Conservation (phyloP, 2,797 vertebrate species). For the Eospalax fontanierii region DNA sequence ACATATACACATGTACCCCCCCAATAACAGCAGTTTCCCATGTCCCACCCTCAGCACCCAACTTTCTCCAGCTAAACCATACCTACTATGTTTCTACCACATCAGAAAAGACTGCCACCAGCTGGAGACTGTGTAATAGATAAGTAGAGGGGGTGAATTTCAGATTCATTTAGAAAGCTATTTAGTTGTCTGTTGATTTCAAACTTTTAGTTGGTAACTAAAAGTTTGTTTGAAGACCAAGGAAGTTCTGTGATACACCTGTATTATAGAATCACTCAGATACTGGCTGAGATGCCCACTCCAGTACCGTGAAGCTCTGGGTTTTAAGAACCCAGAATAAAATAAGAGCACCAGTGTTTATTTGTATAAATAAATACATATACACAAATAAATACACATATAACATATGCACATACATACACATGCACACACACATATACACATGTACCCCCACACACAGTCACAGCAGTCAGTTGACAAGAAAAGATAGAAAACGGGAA, state of each 20-base stretch:
- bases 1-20: neutral
- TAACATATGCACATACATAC: no score
- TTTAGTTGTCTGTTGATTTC: neutral
- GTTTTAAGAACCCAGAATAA: neutral
- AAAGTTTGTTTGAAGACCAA: neutral
- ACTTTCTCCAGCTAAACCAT: neutral
- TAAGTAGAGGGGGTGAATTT: neutral
- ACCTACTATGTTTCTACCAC: neutral
- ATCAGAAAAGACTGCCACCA: neutral
- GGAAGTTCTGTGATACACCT: neutral
- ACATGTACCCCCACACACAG: no score
- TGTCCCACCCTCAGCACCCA: neutral
- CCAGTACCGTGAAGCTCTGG: neutral
- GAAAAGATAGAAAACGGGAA: no score
- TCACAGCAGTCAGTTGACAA: no score
- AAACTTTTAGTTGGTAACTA: neutral
- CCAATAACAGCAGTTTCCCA: no score
- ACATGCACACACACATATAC: no score
- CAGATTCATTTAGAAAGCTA: neutral
- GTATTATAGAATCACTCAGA: neutral
- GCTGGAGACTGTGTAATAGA: neutral
- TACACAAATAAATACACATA: no score
- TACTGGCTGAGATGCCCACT: neutral
- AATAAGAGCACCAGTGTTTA: neutral
- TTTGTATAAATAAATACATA: no score